Conservation (phyloP, 2,113 vertebrate species). For the Ctenodactylus gundi region DNA sequence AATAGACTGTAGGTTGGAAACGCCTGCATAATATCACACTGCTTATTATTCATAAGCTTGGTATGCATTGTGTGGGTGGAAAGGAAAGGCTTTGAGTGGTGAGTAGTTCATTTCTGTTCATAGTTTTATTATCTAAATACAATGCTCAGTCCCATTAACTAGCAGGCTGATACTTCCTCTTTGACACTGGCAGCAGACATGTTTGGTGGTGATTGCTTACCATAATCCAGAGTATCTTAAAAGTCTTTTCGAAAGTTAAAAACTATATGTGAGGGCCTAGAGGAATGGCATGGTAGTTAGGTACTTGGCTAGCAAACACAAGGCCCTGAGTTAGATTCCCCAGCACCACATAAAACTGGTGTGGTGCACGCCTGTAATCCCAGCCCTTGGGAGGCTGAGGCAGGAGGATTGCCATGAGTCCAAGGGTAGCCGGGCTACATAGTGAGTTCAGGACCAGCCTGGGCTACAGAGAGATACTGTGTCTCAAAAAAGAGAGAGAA, state of each 20-base stretch:
- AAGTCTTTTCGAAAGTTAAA: conserved; percentile 22
- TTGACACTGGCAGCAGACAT: background rate
- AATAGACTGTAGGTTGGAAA: too few relatives aligned
- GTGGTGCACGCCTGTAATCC: too few relatives aligned
- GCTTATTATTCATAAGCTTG: background rate
- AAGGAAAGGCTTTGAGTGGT: conserved; percentile 2
- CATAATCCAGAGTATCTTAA: conserved; percentile 18
- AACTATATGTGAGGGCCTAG: background rate
- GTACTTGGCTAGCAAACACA: too few relatives aligned
- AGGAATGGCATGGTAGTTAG: too few relatives aligned
- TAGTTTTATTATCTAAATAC: background rate
- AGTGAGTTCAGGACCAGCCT: too few relatives aligned
- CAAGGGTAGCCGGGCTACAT: too few relatives aligned
- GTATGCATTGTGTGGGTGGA: background rate
- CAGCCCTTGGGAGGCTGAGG: too few relatives aligned
- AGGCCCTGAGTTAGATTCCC: too few relatives aligned
- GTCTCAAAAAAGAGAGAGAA: background rate
- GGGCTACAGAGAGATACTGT: too few relatives aligned
- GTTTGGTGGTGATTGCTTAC: background rate
- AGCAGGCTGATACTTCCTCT: background rate
- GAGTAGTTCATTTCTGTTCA: background rate
- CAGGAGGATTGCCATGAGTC: too few relatives aligned
- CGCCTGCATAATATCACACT: too few relatives aligned
- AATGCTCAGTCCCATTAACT: background rate
- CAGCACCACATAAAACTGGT: too few relatives aligned